Evolutionary conservation across 2,113 vertebrate species (phyloP), one percentile per base, ranked within the genome.

Genomic region (Arothron firmamentum): DNA sequence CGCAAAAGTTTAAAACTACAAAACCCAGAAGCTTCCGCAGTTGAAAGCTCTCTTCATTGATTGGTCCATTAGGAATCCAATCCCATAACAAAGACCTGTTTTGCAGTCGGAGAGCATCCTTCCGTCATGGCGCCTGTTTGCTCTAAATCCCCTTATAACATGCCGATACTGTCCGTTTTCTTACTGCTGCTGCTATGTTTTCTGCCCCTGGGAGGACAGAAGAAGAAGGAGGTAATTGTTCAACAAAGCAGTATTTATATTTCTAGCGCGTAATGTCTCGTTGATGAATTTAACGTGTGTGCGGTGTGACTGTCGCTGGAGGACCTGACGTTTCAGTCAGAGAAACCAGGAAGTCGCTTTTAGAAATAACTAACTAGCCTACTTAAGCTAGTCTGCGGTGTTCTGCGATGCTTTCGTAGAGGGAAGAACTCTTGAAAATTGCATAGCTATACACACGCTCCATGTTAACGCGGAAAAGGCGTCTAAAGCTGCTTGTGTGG

Each of bases 221-320:
- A 88, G 63, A 88, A 88, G 61, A 88, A 88, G 43, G 87, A 88
- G 87, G 87, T 88, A 86, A 78, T 0, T 15, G 0, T 15, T 28
- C 0, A 23, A 7, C 13, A 1, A 0, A 14, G 8, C 19, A 12
- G 31, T 23, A 16, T 1, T 13, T 2, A 12, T 51, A 63, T 61
- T 28, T 4, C 17, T 7, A 3, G 7, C 3, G 6, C 48, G 16
- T 15, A 8, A 52, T 18, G 5, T 5, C 2, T 23, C 52, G 19
- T 1, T 65, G 3, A 28, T 31, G 16, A 10, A 10, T 49, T 2
- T 65, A 34, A 65, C 5, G 15, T 19, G 9, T 4, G 11, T n/a
- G 16, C 17, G 6, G 45, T 47, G 43, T 5, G 16, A 16, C 43
- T 16, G 43, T 28, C 25, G 25, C 25, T 38, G 34, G 34, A 38